Percentiles rank a stretch among this genome's conserved stretches.
Conservation (phyloP, 2,797 vertebrate genomes). For the Ciconia nigra region DNA sequence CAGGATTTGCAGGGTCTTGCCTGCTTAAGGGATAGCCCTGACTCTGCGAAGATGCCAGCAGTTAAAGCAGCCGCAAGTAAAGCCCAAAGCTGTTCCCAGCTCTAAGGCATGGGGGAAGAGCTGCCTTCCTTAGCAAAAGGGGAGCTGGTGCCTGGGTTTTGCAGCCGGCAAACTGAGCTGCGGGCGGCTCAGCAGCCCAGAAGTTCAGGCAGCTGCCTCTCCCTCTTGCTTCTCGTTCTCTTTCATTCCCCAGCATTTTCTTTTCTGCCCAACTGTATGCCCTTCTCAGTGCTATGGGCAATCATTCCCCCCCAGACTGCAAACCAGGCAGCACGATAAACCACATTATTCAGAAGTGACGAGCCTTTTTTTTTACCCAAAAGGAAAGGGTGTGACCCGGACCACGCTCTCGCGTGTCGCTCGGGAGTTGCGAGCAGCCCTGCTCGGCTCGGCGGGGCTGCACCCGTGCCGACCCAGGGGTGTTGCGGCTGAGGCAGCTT, state of each 20-base stretch:
- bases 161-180: not conserved
- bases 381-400: no score
- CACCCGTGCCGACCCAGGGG: fast-evolving
- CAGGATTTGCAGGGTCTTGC: not conserved
- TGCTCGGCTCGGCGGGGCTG: fast-evolving
- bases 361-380: no score
- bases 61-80: not conserved
- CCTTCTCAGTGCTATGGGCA: fast-evolving
- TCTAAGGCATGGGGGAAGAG: fast-evolving
- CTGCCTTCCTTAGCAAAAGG: not conserved
- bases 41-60: not conserved
- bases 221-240: not conserved
- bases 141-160: not conserved
- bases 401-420: fast-evolving
- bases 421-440: fast-evolving
- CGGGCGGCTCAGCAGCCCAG: not conserved
- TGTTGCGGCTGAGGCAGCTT: fast-evolving
- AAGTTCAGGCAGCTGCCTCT: not conserved
- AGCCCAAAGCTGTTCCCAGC: not conserved
- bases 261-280: fast-evolving
- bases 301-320: fast-evolving
- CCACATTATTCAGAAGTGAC: fast-evolving
- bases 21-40: not conserved
- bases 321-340: fast-evolving
- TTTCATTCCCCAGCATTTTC: no score